Percentiles rank a stretch among this genome's conserved stretches.
Evolutionary conservation across 2,888 invertebrate genomes (phyloP).

Genomic region (Sphaeridia pumilis): DNA sequence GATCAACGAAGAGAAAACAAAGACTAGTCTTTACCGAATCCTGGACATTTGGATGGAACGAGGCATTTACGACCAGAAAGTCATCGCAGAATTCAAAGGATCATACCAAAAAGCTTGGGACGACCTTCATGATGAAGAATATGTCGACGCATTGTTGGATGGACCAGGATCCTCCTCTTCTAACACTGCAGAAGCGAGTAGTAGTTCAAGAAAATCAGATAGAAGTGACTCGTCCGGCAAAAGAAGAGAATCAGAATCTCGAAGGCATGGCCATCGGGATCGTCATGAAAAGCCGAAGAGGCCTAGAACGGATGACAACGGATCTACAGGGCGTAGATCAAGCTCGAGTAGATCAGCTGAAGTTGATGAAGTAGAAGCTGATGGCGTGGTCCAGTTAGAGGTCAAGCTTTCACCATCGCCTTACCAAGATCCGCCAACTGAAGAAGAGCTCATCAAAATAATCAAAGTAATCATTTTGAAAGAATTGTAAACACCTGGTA

Average conservation of each 20-base stretch:
- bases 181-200: too few relatives aligned
- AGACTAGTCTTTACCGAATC: constrained; percentile 65
- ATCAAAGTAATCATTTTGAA: constrained; percentile 42
- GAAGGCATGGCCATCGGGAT: too few relatives aligned
- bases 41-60: constrained; percentile 86
- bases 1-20: constrained; percentile 63
- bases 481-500: too few relatives aligned
- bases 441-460: constrained; percentile 79
- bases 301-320: constrained; percentile 27
- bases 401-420: constrained; percentile 31
- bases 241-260: background rate
- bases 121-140: constrained; percentile 30
- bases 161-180: background rate
- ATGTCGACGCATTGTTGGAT: constrained; percentile 4
- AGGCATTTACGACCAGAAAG: constrained; percentile 69
- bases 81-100: constrained; percentile 66
- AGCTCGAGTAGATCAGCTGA: constrained; percentile 28
- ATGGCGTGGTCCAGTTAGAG: constrained; percentile 31
- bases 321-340: constrained; percentile 23
- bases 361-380: constrained; percentile 32
- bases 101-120: constrained; percentile 32
- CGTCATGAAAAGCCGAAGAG: constrained; percentile 12
- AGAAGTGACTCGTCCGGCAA: background rate
- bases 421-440: constrained; percentile 72
- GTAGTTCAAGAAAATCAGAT: too few relatives aligned